phyloP scores from a whole-genome alignment of 2,888 invertebrate species.

The Drosophila incognita region DNA sequence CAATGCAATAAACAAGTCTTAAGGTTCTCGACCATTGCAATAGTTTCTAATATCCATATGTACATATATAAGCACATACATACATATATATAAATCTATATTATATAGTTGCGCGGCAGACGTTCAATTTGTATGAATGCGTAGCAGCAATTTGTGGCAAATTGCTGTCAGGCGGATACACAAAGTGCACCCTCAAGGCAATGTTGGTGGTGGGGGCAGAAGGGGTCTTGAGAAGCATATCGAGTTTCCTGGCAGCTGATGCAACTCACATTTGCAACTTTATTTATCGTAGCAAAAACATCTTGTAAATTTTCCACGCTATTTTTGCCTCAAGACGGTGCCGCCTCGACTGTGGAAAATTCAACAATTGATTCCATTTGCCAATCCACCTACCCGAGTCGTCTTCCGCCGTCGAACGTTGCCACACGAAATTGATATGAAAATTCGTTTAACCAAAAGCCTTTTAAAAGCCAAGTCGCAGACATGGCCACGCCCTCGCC shows the following conservation, averaged over 20 bases:
- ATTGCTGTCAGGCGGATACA: constrained; percentile 64
- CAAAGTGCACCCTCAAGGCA: constrained; percentile 37
- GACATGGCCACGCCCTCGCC: constrained; percentile 57
- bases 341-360: constrained; percentile 53
- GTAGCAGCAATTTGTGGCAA: constrained; percentile 76
- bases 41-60: constrained; percentile 52
- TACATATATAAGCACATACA: constrained; percentile 7
- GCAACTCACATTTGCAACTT: constrained; percentile 78
- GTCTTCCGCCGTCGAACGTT: constrained; percentile 13
- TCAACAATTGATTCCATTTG: constrained; percentile 80
- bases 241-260: constrained; percentile 57
- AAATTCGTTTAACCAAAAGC: constrained; percentile 77
- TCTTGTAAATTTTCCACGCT: constrained; percentile 79
- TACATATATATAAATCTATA: background rate
- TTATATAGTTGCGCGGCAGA: constrained; percentile 18
- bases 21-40: constrained; percentile 58
- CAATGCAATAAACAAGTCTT: constrained; percentile 76
- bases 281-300: constrained; percentile 80
- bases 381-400: constrained; percentile 49
- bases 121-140: constrained; percentile 71
- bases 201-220: background rate
- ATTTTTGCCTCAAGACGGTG: constrained; percentile 63
- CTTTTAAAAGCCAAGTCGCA: constrained; percentile 49
- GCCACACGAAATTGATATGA: constrained; percentile 71
- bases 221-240: constrained; percentile 2